Evolutionary conservation across 2,888 invertebrate species (phyloP).

Genomic region (Antitype chi): DNA sequence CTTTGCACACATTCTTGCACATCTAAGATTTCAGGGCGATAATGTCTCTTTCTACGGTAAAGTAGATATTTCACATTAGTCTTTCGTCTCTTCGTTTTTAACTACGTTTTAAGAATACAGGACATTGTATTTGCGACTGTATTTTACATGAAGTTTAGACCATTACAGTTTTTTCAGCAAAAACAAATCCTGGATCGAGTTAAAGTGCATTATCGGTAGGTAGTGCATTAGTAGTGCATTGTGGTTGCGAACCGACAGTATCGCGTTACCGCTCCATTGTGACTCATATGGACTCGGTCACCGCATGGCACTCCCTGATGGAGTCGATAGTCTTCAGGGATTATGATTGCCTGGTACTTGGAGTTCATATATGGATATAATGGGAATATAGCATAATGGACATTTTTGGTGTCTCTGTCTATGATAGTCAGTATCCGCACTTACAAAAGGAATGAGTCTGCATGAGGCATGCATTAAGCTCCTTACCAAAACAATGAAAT

Average conservation of each 20-base stretch:
- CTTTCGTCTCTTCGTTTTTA: not conserved
- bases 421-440: not conserved
- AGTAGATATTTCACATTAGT: slow-evolving; percentile 26
- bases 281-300: slow-evolving; percentile 47
- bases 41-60: not conserved
- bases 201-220: slow-evolving; percentile 25
- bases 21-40: slow-evolving; percentile 47
- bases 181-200: slow-evolving; percentile 15
- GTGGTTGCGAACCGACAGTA: slow-evolving; percentile 45
- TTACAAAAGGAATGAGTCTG: slow-evolving; percentile 1
- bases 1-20: slow-evolving; percentile 47
- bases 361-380: slow-evolving; percentile 25
- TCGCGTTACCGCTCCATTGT: slow-evolving; percentile 64
- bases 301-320: slow-evolving; percentile 45
- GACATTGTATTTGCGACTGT: not conserved
- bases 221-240: slow-evolving; percentile 37
- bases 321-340: slow-evolving; percentile 41
- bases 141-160: not conserved
- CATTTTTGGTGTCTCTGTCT: not conserved
- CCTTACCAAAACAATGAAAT: not conserved
- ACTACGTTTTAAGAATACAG: not conserved
- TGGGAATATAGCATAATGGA: not conserved
- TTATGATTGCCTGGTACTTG: slow-evolving; percentile 44
- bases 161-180: not conserved
- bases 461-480: not conserved